Evolutionary conservation across 2,888 invertebrate genomes (phyloP), one percentile per base, ranked within the genome.

Genomic region (Drosophila histrio): DNA sequence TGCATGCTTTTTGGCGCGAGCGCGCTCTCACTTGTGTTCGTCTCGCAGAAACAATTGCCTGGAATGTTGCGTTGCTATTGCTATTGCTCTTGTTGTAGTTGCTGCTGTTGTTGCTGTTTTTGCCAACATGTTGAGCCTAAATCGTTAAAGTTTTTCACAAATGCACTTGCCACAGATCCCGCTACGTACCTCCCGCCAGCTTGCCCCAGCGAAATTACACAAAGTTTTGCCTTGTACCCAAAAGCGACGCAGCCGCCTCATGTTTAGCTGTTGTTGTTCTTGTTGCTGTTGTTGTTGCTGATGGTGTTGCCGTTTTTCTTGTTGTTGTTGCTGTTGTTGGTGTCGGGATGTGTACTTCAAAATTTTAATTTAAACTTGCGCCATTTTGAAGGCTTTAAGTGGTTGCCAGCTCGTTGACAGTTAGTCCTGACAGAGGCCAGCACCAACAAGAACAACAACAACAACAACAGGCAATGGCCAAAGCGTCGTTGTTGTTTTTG

Each of bases 51-150:
- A 79, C 84, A 81, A 79, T 79, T 84, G 84, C 72, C 72, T 57
- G 63, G 77, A 62, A 72, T 74, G 66, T 61, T 50, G 68, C 53
- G 54, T 47, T 36, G 59, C 22, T 52, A 13, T 26, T 24, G 50
- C 39, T 72, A 49, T 43, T 50, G 69, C 58, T 54, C 38, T 30
- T 46, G 49, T 8, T 36, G 22, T 19, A 70, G 70, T 32, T 57
- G 61, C 56, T 41, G 24, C 56, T 56, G 50, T 26, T 68, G 70
- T 62, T 76, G 75, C 22, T 63, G 53, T 54, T 62, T 61, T 22
- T 57, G 76, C 82, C 83, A 84, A 87, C 86, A 89, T 88, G 86
- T 89, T 87, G 89, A 89, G 89, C 89, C 89, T 89, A 89, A 89
- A 89, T 89, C 89, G 88, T 89, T 88, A 89, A 89, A 89, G 85